These are phyloP conservation scores for Ranitomeya imitator DNA, from an alignment of 2,113 vertebrate species.

Conservation along the genomic window DNA sequence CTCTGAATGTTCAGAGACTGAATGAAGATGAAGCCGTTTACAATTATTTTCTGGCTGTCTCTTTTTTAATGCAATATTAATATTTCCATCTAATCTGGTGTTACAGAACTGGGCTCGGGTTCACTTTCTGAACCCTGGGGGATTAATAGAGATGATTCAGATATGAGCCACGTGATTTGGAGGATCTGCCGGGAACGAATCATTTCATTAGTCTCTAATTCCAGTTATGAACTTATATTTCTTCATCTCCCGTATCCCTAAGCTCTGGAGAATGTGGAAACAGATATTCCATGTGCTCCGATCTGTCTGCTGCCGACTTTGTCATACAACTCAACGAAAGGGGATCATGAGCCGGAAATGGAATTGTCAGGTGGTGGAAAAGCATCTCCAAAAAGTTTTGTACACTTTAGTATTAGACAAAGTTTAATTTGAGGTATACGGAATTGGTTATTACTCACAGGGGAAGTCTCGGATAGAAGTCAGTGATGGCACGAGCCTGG, in stretches of 20 bases:
- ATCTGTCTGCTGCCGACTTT: not conserved
- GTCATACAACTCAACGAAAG: no score
- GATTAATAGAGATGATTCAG: not conserved
- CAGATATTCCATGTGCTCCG: not conserved
- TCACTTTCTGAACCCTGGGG: not conserved
- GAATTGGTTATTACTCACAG: no score
- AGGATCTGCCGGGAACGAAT: not conserved
- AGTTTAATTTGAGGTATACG: no score
- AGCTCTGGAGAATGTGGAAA: not conserved
- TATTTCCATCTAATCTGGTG: conserved; percentile 3
- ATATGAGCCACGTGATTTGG: not conserved
- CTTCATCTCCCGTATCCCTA: not conserved
- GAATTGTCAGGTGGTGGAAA: no score
- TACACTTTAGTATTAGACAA: no score
- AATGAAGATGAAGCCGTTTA: no score
- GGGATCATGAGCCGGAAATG: no score
- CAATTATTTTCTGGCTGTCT: not conserved
- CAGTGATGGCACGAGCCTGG: no score
- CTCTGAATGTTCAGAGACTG: no score
- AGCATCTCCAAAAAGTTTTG: no score
- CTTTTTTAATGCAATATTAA: not conserved
- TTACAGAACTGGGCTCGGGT: not conserved
- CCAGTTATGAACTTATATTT: not conserved
- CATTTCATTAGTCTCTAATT: not conserved
- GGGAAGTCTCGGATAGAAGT: no score